Evolutionary conservation across 2,888 invertebrate species (phyloP).

Genomic region (Clusia tigrina): DNA sequence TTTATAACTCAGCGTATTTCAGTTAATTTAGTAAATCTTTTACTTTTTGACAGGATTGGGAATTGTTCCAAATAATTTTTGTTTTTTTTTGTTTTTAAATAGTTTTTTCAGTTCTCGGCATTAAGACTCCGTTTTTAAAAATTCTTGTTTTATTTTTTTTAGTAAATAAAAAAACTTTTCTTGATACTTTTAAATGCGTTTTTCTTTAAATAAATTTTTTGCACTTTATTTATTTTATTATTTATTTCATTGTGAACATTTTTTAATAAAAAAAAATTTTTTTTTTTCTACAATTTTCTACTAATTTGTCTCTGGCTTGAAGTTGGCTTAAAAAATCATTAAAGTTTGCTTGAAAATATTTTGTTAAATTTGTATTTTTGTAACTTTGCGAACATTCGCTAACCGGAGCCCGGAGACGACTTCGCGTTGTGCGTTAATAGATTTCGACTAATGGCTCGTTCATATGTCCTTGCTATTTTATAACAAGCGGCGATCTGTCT

Average conservation of each 20-base stretch:
- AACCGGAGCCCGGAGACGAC: slow-evolving; percentile 56
- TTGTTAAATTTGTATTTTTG: neutral
- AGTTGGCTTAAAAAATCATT: slow-evolving; percentile 20
- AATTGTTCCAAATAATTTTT: slow-evolving; percentile 16
- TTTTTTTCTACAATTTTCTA: slow-evolving; percentile 11
- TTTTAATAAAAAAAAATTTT: slow-evolving; percentile 12
- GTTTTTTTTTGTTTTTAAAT: slow-evolving; percentile 14
- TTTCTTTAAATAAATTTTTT: slow-evolving; percentile 19
- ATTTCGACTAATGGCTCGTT: slow-evolving; percentile 65
- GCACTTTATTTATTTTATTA: no score
- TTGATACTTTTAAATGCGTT: neutral
- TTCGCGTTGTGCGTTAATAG: slow-evolving; percentile 63
- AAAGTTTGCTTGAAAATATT: neutral
- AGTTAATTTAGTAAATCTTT: neutral
- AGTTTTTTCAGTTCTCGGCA: neutral
- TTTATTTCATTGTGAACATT: slow-evolving; percentile 19
- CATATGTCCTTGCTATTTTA: slow-evolving; percentile 66
- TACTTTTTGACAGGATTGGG: slow-evolving; percentile 10
- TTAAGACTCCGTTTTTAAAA: slow-evolving; percentile 9
- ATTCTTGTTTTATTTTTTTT: no score
- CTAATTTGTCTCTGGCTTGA: neutral
- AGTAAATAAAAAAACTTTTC: slow-evolving; percentile 19
- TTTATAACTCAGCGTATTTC: neutral
- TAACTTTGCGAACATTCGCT: slow-evolving; percentile 34
- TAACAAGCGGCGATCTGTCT: slow-evolving; percentile 63